Evolutionary conservation across 2,113 vertebrate genomes (phyloP).

Genomic region (Syngnathus floridae): DNA sequence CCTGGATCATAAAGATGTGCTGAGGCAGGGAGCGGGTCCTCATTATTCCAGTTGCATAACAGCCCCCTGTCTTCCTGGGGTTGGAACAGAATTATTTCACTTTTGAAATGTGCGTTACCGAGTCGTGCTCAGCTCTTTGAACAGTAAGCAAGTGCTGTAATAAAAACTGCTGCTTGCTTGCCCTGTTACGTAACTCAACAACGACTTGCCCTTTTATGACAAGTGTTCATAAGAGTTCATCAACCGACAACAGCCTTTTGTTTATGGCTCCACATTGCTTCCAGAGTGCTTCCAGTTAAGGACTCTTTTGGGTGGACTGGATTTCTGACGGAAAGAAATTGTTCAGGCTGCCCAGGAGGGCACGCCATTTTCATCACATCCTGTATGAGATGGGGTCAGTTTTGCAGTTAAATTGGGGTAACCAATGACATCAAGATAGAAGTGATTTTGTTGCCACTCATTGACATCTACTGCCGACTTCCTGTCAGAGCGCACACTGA

Average conservation of each 20-base stretch:
- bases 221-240: neutral
- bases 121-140: neutral
- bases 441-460: neutral
- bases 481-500: neutral
- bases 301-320: neutral
- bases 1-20: neutral
- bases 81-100: neutral
- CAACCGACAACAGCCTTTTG: constrained; percentile 9
- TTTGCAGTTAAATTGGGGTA: neutral
- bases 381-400: neutral
- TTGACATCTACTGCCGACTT: neutral
- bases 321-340: constrained; percentile 47
- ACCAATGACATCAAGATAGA: too few species aligned
- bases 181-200: constrained; percentile 21
- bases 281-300: constrained; percentile 46
- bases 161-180: too few species aligned
- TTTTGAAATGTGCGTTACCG: constrained; percentile 6
- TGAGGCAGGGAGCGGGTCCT: constrained; percentile 9
- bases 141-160: neutral
- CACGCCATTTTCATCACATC: constrained; percentile 7
- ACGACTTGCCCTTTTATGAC: neutral
- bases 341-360: constrained; percentile 29
- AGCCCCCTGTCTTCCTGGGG: constrained; percentile 6
- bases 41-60: constrained; percentile 25
- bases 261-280: constrained; percentile 31